A percentile compares a stretch with the other conserved stretches of the same genome.
Evolutionary conservation across 1,140 invertebrate genomes (phyloP).

Genomic region (Gonioctena quinquepunctata): DNA sequence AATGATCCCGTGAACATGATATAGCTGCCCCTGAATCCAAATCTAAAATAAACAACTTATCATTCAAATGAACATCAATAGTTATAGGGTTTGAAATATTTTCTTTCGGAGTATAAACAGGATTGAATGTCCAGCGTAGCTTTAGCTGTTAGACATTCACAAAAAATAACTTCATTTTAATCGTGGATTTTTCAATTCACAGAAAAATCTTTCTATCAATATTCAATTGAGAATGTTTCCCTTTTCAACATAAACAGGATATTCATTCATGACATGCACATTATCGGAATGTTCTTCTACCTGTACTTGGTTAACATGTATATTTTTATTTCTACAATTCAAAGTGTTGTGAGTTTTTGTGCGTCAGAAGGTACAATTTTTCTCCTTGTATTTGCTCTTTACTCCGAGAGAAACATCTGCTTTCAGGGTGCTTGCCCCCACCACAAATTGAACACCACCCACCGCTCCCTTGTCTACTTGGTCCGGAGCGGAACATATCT

Average conservation of each 20-base stretch:
- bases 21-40: background rate
- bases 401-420: background rate
- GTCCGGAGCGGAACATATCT: background rate
- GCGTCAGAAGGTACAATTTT: background rate
- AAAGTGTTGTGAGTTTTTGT: background rate
- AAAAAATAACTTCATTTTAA: no score
- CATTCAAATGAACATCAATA: background rate
- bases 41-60: background rate
- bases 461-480: background rate
- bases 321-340: background rate
- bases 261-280: background rate
- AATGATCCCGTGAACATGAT: no score
- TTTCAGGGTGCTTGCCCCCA: background rate
- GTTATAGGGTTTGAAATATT: background rate
- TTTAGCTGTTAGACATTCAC: no score
- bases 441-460: background rate
- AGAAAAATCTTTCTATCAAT: no score
- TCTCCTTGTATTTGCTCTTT: background rate
- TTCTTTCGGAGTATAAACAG: background rate
- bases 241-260: background rate
- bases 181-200: no score
- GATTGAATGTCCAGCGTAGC: no score
- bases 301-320: background rate
- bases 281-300: background rate
- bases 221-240: no score